Base-by-base conservation (phyloP, 2,113 vertebrate species). In the Pterocles burchelli region DNA sequence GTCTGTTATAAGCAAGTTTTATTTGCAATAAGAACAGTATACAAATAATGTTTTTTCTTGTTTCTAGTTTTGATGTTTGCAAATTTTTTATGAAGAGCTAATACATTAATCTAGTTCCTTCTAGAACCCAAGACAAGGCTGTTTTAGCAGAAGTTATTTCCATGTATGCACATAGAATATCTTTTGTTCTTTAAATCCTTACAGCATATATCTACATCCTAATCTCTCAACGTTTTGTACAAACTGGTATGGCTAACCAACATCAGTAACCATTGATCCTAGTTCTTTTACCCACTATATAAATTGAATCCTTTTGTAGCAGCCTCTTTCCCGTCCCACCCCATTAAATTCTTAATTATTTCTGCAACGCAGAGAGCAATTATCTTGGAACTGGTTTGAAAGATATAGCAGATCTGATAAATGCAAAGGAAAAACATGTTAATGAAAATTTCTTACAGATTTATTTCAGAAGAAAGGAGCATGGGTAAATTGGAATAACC, bases 391-490 rank as follows among this genome's bases (percentile, higher is more conserved):
- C 21, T 89, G 49, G 36, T 55, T 91, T 92, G 77, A 96, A 95
- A 97, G 96, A 93, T 74, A 68, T 88, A 93, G 85, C 73, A 96
- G 79, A 28, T 89, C 55, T 95, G 90, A 89, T 79, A 95, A 96
- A 98, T 90, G 73, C 71, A 92, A 96, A 95, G 65, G 65, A 85
- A 93, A 97, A 97, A 84, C 88, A 9, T 86, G 54, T 94, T 96
- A 93, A 89, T 95, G 89, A 43, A 72, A 76, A 76, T 93, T 95
- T 96, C 85, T 96, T 95, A 95, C 59, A 94, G 59, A 90, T 94
- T 93, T 96, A 93, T 96, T 96, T 97, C 90, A 93, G 95, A 97
- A 95, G 89, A 95, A 95, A 92, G 28, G 36, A 87, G 65, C 38
- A 91, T 33, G 41, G 77, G n/a, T 45, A 94, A 96, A 94, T 92